Base-by-base conservation (phyloP, 2,113 vertebrate species). In the Carassius auratus region DNA sequence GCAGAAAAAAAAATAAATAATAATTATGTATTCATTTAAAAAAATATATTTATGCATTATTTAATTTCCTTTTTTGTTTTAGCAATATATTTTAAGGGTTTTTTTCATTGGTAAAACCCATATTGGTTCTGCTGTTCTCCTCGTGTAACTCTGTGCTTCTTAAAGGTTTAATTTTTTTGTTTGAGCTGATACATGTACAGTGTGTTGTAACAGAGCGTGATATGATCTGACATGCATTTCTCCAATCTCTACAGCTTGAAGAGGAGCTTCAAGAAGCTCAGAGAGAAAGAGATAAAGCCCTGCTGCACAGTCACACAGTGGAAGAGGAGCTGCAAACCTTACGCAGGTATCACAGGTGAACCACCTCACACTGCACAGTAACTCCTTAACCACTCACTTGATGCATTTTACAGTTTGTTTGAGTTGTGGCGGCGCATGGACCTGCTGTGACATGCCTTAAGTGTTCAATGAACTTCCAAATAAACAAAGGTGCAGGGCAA, bases 281-380 rank as follows among this genome's bases (percentile, higher is more conserved):
- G 86, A 90, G 92, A 91, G 96, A 95, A 88, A 93, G 93, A 90
- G 95, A 96, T 88, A 87, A 89, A 17, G 92, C 93, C 78, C 81
- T 95, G 88, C 92, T 95, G 77, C 93, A 91, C 7, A 94, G 93
- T 89, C 94, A 91, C 91, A 93, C 89, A 55, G 91, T 96, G 57
- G 94, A 96, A 90, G 95, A 95, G 88, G 96, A 96, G 91, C 92
- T 96, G 3, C 95, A 95, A 88, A 90, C 92, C 13, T 88, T 96
- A 69, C 92, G 61, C 73, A 89, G 95, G 90, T 96, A 95, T 91
- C 95, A 95, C 94, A 96, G 96, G 96, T 97, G 95, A 93, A 86
- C 89, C 68, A 73, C 36, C 19, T 42, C 36, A 42, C 9, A 42
- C 36, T 50, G 42, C 42, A 15, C 42, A 48, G 42, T 42, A 23